These are phyloP conservation scores for Eilema griseolum DNA, from an alignment of 2,888 invertebrate species.

Conservation along the genomic window DNA sequence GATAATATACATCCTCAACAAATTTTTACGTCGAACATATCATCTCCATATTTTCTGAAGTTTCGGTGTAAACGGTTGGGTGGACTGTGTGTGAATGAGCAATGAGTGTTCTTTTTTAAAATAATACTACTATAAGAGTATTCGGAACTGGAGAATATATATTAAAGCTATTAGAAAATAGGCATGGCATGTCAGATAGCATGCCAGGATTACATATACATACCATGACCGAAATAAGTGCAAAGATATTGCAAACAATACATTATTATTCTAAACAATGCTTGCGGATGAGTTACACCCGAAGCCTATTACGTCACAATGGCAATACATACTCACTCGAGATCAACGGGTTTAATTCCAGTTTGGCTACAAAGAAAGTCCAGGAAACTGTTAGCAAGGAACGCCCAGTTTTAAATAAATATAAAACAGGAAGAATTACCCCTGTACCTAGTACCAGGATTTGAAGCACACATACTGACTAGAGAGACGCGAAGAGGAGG, in stretches of 20 bases:
- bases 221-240: no score
- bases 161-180: no score
- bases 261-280: slow-evolving; percentile 22
- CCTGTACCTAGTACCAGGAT: no score
- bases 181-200: no score
- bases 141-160: no score
- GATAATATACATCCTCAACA: no score
- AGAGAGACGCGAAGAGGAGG: no score
- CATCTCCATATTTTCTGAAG: background rate
- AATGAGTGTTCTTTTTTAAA: slow-evolving; percentile 7
- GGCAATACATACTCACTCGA: slow-evolving; percentile 38
- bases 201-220: no score
- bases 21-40: no score
- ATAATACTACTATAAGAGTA: background rate
- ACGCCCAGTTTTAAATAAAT: slow-evolving; percentile 43
- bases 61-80: slow-evolving; percentile 44
- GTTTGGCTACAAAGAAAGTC: slow-evolving; percentile 67
- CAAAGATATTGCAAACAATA: slow-evolving; percentile 6
- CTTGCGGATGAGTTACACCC: slow-evolving; percentile 25
- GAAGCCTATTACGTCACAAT: slow-evolving; percentile 68
- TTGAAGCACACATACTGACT: no score
- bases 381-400: slow-evolving; percentile 58
- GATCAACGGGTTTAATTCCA: slow-evolving; percentile 54
- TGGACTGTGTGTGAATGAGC: slow-evolving; percentile 34
- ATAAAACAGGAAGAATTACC: no score